Base-by-base conservation (phyloP, 1,140 invertebrate species). In the Eubasilissa regina region DNA sequence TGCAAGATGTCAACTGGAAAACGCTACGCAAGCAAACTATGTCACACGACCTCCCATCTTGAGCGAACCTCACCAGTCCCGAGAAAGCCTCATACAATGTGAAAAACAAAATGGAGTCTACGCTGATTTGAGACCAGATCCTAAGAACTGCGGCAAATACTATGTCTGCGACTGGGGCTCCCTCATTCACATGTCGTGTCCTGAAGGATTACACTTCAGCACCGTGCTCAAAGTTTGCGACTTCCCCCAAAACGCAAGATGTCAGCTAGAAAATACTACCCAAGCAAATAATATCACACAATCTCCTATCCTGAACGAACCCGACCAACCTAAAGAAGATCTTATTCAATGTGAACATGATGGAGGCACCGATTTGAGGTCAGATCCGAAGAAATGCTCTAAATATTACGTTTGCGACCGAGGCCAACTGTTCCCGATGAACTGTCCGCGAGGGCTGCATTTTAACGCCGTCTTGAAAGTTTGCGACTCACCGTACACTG, bases 401-500 rank as follows among this genome's bases (percentile, higher is more conserved):
- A 78, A 83, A 11, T 85, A 84, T 70, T 84, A 83, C 55, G 82
- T 84, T 62, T 85, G 85, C 75, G 62, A 84, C 1, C 12, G 25
- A n/a, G 47, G 11, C 11, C 12, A 64, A 0, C 77, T 77, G 10
- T 85, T 90, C 12, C 83, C 87, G 11, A 87, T 87, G 83, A 6
- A 66, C 7, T 93, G 92, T 80, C 89, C 89, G 3, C 58, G 76
- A 3, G 88, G 86, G 0, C 84, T 92, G 1, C 87, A 89, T 66
- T 93, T 92, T 84, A 91, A 92, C 81, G 80, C 88, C 8, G 53
- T 83, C 3, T 78, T 86, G 0, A 85, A 86, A 79, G 85, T 89
- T 3, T 93, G 92, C 80, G 92, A 93, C 83, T 93, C 87, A 87
- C 86, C 85, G 0, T 25, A 80, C 0, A 83, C 84, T 13, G 90